Percentiles rank a stretch among this genome's conserved stretches.
Conservation (phyloP, 2,113 vertebrate genomes). For the Nannospalax galili region DNA sequence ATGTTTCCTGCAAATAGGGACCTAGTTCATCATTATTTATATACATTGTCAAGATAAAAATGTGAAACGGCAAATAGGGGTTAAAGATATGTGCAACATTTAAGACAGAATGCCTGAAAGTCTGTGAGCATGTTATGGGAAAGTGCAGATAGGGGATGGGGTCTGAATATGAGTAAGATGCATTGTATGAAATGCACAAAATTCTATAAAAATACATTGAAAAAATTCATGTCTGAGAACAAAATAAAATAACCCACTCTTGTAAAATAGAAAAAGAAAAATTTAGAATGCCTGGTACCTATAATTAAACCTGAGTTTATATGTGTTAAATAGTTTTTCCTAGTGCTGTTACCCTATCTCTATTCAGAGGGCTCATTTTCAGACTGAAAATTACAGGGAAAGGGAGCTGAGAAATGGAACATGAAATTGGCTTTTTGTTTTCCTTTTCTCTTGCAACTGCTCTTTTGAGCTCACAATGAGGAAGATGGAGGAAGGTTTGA, state of each 20-base stretch:
- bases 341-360: not conserved
- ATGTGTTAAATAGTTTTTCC: not conserved
- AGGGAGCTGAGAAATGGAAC: not conserved
- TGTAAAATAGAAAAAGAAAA: not conserved
- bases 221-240: too few species aligned
- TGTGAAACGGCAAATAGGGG: conserved; percentile 2
- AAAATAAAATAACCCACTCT: too few species aligned
- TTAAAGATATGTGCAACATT: conserved; percentile 33
- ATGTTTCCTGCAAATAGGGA: not conserved
- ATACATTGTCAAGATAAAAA: not conserved
- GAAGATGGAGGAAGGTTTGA: not conserved
- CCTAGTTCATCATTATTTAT: conserved; percentile 22
- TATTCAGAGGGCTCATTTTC: not conserved
- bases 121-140: too few species aligned
- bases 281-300: conserved; percentile 7
- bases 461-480: not conserved
- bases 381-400: not conserved
- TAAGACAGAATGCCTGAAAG: too few species aligned
- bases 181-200: too few species aligned
- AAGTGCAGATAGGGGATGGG: too few species aligned
- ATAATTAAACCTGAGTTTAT: not conserved
- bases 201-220: too few species aligned
- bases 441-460: not conserved
- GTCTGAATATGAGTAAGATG: too few species aligned
- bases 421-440: not conserved